Conservation (phyloP, 2,888 invertebrate species). For the Callosobruchus maculatus region DNA sequence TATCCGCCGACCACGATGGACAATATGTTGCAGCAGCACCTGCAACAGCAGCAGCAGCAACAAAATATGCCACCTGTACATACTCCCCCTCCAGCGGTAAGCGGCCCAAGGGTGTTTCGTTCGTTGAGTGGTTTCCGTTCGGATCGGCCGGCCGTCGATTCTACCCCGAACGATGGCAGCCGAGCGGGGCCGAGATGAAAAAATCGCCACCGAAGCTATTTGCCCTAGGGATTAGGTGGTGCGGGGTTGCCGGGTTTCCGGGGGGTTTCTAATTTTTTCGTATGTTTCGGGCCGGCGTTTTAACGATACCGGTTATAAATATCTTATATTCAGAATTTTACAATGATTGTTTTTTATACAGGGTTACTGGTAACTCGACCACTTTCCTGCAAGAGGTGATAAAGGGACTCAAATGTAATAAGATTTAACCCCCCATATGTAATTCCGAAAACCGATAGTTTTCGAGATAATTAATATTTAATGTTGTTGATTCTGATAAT, state of each 20-base stretch:
- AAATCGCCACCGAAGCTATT: background rate
- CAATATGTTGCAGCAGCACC: slow-evolving; percentile 48
- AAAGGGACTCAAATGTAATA: too few species aligned
- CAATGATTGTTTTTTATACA: too few species aligned
- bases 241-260: background rate
- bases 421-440: too few species aligned
- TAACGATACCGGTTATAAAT: background rate
- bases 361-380: too few species aligned
- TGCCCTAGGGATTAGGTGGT: background rate
- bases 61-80: slow-evolving; percentile 46
- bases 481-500: too few species aligned
- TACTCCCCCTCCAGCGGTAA: slow-evolving; percentile 48
- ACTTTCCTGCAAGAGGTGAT: too few species aligned
- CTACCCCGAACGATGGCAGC: background rate
- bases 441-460: too few species aligned
- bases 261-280: background rate
- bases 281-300: background rate
- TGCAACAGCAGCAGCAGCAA: slow-evolving; percentile 32
- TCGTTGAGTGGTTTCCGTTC: background rate
- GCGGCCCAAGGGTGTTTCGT: slow-evolving; percentile 9
- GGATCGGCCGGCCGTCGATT: background rate
- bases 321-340: too few species aligned
- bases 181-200: background rate
- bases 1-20: slow-evolving; percentile 62
- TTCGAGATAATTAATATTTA: too few species aligned